These are phyloP conservation scores for Acrobeloides nanus DNA, from an alignment of 2,888 invertebrate species.

Conservation along the genomic window DNA sequence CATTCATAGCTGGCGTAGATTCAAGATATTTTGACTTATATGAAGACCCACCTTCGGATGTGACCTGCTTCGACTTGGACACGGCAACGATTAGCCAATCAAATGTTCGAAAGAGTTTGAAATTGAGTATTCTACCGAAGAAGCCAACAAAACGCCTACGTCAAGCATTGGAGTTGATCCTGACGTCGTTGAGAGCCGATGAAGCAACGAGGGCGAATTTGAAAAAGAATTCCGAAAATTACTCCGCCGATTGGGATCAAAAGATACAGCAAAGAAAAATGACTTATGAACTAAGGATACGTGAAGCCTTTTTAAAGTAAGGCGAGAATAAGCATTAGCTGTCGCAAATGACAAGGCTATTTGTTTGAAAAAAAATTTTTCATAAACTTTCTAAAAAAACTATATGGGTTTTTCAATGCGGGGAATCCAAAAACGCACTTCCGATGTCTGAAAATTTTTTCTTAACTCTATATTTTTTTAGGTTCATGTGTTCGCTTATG, in stretches of 20 bases:
- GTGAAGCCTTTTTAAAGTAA: slow-evolving; percentile 90
- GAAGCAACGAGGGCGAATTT: too few relatives aligned
- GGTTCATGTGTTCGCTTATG: slow-evolving; percentile 49
- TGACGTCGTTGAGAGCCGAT: slow-evolving; percentile 61
- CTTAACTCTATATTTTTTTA: slow-evolving; percentile 13
- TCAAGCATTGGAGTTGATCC: slow-evolving; percentile 13
- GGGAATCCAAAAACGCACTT: too few relatives aligned
- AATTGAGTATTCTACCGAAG: slow-evolving; percentile 52
- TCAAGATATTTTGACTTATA: slow-evolving; percentile 77
- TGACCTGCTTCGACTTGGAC: slow-evolving; percentile 94
- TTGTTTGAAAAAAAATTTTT: too few relatives aligned
- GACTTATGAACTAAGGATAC: slow-evolving; percentile 81
- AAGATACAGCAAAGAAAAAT: slow-evolving; percentile 55
- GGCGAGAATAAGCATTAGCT: background rate
- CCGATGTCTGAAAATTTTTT: too few relatives aligned
- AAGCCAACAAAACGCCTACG: slow-evolving; percentile 72
- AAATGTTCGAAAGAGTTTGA: slow-evolving; percentile 34
- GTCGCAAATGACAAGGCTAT: too few relatives aligned
- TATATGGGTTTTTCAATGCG: too few relatives aligned
- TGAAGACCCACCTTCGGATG: slow-evolving; percentile 83
- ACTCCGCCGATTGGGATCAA: slow-evolving; percentile 19
- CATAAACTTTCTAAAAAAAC: too few relatives aligned
- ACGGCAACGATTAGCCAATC: slow-evolving; percentile 80
- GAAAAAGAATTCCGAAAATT: too few relatives aligned
- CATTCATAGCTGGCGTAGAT: slow-evolving; percentile 71